Base-by-base conservation (phyloP, 2,797 vertebrate genomes). In the Myioborus miniatus region DNA sequence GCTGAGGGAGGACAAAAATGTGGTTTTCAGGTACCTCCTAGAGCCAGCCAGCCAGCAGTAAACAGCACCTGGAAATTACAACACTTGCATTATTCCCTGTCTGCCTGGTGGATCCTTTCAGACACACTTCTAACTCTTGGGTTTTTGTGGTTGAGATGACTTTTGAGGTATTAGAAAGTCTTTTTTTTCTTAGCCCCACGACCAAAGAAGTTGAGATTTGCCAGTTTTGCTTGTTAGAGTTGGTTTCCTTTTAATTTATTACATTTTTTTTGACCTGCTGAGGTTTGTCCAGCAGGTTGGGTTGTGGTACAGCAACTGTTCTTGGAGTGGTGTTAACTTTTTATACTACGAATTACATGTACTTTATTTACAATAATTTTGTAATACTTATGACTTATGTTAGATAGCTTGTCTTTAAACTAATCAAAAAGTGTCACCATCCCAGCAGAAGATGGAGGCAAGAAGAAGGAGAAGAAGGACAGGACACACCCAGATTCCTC, bases 41-140 rank as follows among this genome's bases (percentile, higher is more conserved):
- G 70, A 74, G 36, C 52, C 44, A 37, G 14, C 46, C 39, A 82
- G 59, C 49, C 59, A 47, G 58, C 76, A n/a, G 55, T 67, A 50
- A 47, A 17, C 2, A 1, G 11, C 76, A 47, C 12, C 58, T 20
- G 36, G 13, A 29, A 62, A 39, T 49, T 16, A 4, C 0, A 1
- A 5, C 15, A 56, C n/a, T 46, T 30, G 11, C 13, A 2, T 49
- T 53, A n/a, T 22, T 68, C 78, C 50, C 23, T 5, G 3, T 7
- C 44, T 37, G 17, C 59, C 9, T 37, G 37, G 7, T 21, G 34
- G 34, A 72, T 49, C 11, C 32, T n/a, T 52, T n/a, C 55, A 29
- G 39, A 9, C 43, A 37, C 0, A 0, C 23, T 82, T 74, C 24
- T 95, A 84, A 55, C 32, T 55, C 20, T n/a, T n/a, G 32, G 53